Conservation (phyloP, 1,140 invertebrate species). For the Nixonia krombeini region DNA sequence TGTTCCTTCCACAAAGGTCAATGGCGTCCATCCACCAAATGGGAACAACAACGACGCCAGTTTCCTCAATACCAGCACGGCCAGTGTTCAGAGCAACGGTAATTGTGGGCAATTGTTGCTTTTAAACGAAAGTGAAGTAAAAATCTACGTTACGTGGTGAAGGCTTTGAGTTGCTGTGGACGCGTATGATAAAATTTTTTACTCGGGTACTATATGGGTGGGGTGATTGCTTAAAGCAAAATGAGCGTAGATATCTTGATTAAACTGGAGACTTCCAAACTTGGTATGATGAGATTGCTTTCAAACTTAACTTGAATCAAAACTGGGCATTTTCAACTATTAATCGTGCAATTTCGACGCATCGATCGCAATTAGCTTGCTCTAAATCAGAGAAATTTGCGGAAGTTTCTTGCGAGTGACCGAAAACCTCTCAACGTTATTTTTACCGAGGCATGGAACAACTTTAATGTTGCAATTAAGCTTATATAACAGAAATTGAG, state of each 20-base stretch:
- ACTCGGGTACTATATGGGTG: no score
- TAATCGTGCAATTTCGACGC: conserved; percentile 48
- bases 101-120: no score
- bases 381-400: conserved; percentile 53
- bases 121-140: no score
- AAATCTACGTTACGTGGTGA: no score
- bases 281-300: conserved; percentile 14
- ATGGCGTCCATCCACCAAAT: conserved; percentile 61
- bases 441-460: conserved; percentile 3
- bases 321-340: conserved; percentile 39
- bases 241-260: no score
- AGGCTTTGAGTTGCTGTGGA: no score
- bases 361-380: no score
- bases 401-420: conserved; percentile 12
- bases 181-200: no score
- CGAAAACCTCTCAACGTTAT: conserved; percentile 20
- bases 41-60: conserved; percentile 68
- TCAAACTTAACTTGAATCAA: conserved; percentile 19
- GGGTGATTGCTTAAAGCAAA: no score
- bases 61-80: conserved; percentile 65
- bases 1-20: conserved; percentile 54
- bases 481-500: no score
- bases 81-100: conserved; percentile 65
- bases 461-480: no score
- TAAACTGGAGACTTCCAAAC: conserved; percentile 3